A percentile compares a stretch with the other conserved stretches of the same genome.
phyloP scores from a whole-genome alignment of 2,797 vertebrate genomes.

The Brotula barbata region DNA sequence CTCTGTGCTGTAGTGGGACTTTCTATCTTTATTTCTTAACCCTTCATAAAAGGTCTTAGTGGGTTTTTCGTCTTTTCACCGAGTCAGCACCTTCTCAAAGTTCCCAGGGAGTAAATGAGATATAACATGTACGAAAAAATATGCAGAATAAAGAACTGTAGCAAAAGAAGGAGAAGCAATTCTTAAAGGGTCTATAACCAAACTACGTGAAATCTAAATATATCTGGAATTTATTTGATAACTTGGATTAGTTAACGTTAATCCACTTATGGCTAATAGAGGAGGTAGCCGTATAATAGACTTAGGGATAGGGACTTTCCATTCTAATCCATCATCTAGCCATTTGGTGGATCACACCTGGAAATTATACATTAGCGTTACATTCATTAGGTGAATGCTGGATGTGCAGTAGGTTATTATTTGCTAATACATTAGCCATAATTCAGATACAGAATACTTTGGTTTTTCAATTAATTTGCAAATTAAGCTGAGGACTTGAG shows the following conservation, averaged over 20 bases:
- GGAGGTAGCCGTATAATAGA: not conserved
- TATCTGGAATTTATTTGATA: constrained; percentile 1
- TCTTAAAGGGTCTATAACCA: too few species aligned
- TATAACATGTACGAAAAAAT: constrained; percentile 57
- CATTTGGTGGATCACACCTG: too few species aligned
- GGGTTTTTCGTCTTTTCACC: constrained; percentile 24
- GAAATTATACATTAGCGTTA: not conserved
- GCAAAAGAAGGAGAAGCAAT: constrained; percentile 13
- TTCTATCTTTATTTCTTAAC: constrained; percentile 14
- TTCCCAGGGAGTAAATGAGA: constrained; percentile 46
- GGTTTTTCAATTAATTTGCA: too few species aligned
- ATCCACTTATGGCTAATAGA: not conserved
- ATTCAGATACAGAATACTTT: too few species aligned
- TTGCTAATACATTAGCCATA: too few species aligned
- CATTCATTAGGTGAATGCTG: not conserved
- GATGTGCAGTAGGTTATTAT: too few species aligned
- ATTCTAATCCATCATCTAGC: too few species aligned
- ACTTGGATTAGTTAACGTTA: constrained; percentile 17
- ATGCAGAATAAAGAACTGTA: constrained; percentile 34
- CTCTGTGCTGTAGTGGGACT: not conserved
- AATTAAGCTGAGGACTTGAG: not conserved
- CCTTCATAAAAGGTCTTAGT: constrained; percentile 8
- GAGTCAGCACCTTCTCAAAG: constrained; percentile 46
- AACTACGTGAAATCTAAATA: constrained; percentile 9
- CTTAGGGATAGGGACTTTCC: too few species aligned